A percentile compares a stretch with the other conserved stretches of the same genome.
phyloP scores from a whole-genome alignment of 2,888 invertebrate species.

The Saturnia pavonia region DNA sequence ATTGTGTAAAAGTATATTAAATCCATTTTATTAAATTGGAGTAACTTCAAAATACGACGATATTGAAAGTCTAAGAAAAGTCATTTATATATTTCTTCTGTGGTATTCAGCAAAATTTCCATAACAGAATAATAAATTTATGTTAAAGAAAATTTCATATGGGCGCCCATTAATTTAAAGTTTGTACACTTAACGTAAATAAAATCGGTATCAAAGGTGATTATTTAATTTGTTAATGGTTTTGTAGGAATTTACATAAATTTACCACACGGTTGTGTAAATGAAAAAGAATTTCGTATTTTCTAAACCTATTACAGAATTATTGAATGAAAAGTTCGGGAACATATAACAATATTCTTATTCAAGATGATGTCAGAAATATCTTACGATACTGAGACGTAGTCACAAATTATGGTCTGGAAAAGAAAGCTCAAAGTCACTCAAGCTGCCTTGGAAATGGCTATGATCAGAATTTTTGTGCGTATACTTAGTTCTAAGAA shows the following conservation, averaged over 20 bases:
- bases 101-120: not conserved
- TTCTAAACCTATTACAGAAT: not conserved
- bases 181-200: not conserved
- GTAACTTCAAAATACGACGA: not conserved
- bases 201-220: not conserved
- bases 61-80: not conserved
- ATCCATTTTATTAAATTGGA: not conserved
- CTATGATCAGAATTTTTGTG: no score
- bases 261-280: not conserved
- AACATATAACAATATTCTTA: no score
- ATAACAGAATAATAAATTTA: not conserved
- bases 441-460: no score
- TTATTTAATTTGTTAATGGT: not conserved
- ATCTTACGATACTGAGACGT: no score
- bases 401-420: no score
- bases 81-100: not conserved
- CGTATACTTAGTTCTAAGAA: no score
- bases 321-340: not conserved
- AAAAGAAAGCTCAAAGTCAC: no score
- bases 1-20: not conserved
- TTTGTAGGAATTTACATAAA: not conserved
- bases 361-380: no score
- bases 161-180: not conserved
- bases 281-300: not conserved
- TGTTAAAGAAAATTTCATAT: not conserved